Evolutionary conservation across 2,797 vertebrate species (phyloP).

Genomic region (Aselliscus stoliczkanus): DNA sequence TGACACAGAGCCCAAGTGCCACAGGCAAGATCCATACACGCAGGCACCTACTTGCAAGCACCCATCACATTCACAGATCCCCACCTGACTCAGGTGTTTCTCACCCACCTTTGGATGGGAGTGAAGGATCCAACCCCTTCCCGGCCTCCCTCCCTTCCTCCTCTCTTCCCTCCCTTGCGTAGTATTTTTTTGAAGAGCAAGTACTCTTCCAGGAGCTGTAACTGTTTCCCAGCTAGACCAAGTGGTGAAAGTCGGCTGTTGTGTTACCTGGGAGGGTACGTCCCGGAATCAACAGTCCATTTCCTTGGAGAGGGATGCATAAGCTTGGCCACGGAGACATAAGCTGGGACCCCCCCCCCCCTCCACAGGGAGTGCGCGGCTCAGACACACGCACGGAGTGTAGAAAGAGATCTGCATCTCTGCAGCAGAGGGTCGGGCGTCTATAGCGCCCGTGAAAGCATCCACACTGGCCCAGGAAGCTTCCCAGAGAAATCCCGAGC

Average conservation of each 20-base stretch:
- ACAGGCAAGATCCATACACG: constrained; percentile 22
- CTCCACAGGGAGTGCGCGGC: background rate
- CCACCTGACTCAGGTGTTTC: background rate
- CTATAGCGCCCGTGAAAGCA: constrained; percentile 10
- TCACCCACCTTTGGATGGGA: constrained; percentile 45
- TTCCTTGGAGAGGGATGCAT: background rate
- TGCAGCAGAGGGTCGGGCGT: constrained; percentile 68
- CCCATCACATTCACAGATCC: background rate
- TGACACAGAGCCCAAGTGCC: constrained; percentile 43
- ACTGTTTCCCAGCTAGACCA: constrained; percentile 22
- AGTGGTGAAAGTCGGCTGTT: background rate
- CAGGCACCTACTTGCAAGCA: background rate
- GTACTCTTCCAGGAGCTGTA: constrained; percentile 62
- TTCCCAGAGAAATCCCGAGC: background rate
- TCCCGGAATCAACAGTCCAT: constrained; percentile 21
- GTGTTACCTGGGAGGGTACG: background rate
- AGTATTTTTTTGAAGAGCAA: constrained; percentile 58
- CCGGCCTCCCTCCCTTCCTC: background rate
- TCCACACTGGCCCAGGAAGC: constrained; percentile 17
- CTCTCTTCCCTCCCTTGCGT: constrained; percentile 19
- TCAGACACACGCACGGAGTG: background rate
- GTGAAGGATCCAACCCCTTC: background rate
- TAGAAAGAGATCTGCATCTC: constrained; percentile 66
- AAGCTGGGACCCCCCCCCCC: background rate
- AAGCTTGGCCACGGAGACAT: background rate